Percentiles rank a stretch among this genome's conserved stretches.
phyloP scores from a whole-genome alignment of 1,140 invertebrate genomes.

The Popillia japonica region DNA sequence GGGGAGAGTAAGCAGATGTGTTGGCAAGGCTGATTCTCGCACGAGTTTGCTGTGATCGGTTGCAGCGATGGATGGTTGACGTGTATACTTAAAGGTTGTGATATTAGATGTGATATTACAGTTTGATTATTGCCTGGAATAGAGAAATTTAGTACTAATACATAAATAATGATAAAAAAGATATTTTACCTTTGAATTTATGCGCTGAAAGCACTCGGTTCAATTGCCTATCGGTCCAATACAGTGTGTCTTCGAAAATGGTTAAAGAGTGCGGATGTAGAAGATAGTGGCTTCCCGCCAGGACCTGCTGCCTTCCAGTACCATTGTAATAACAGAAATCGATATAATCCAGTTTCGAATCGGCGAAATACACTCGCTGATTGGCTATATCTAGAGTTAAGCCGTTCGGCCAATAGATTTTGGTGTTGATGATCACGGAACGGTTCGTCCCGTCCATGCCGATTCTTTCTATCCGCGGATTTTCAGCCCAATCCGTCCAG shows the following conservation, averaged over 20 bases:
- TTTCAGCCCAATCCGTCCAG: slow-evolving; percentile 99
- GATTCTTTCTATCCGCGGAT: slow-evolving; percentile 93
- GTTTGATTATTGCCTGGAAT: slow-evolving; percentile 76
- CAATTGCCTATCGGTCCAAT: slow-evolving; percentile 95
- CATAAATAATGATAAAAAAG: background rate
- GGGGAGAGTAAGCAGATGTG: slow-evolving; percentile 93
- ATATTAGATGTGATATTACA: slow-evolving; percentile 92
- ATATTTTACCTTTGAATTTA: slow-evolving; percentile 79
- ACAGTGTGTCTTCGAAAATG: slow-evolving; percentile 91
- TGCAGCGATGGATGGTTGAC: slow-evolving; percentile 95
- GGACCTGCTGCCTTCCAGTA: slow-evolving; percentile 83
- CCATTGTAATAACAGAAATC: slow-evolving; percentile 99
- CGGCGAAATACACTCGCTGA: slow-evolving; percentile 95
- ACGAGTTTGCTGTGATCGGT: slow-evolving; percentile 85
- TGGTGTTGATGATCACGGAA: slow-evolving; percentile 88
- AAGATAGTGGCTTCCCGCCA: slow-evolving; percentile 88
- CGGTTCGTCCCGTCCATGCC: slow-evolving; percentile 94
- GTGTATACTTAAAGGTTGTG: slow-evolving; percentile 92
- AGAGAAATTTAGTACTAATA: background rate
- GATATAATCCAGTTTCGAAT: slow-evolving; percentile 97
- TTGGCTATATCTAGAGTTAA: slow-evolving; percentile 94
- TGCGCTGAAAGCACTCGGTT: slow-evolving; percentile 88
- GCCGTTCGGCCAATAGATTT: slow-evolving; percentile 99
- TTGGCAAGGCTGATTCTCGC: slow-evolving; percentile 79
- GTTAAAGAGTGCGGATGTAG: slow-evolving; percentile 96